Evolutionary conservation across 1,140 invertebrate species (phyloP), one percentile per base, ranked within the genome.

Genomic region (Trachymyrmex cornetzi): DNA sequence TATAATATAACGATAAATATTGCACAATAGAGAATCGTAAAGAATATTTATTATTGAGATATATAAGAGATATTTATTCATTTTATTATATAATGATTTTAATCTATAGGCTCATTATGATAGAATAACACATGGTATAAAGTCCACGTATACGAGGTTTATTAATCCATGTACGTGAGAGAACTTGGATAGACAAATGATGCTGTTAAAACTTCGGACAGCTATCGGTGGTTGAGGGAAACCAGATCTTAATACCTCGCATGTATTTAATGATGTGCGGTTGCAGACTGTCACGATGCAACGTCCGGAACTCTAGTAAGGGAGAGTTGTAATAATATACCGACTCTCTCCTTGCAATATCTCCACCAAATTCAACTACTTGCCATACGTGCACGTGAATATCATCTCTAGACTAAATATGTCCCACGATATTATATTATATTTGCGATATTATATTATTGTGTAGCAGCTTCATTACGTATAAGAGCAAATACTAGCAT

Each of bases 251-350:
- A 86, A 82, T 86, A 86, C 4, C 55, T 82, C 64, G 64, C 63
- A 63, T 64, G 69, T 84, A 57, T 84, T 84, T 84, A 84, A 84
- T 61, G 80, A 84, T 38, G 69, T 75, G 80, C 80, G 80, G 80
- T 84, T 63, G 80, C 27, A 63, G 80, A 75, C 80, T 84, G 69
- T 84, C 80, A 63, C 80, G 55, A 50, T 75, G 69, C 44, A 69
- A 84, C 69, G 38, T 59, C 55, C 55, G 69, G 55, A 74, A 74
- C 80, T 75, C 69, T 12, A 48, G 59, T 55, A 4, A 75, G 50
- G 55, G 67, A 84, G 69, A 84, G 80, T 84, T 75, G 80, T 50
- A 59, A 84, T 84, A 84, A 84, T 84, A 75, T 63, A 82, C 67
- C 44, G 57, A 86, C n/a, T 82, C 48, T 82, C 72, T 53, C 63